These are phyloP conservation scores for Hyposoter dolosus DNA, from an alignment of 2,888 invertebrate genomes.

Conservation along the genomic window DNA sequence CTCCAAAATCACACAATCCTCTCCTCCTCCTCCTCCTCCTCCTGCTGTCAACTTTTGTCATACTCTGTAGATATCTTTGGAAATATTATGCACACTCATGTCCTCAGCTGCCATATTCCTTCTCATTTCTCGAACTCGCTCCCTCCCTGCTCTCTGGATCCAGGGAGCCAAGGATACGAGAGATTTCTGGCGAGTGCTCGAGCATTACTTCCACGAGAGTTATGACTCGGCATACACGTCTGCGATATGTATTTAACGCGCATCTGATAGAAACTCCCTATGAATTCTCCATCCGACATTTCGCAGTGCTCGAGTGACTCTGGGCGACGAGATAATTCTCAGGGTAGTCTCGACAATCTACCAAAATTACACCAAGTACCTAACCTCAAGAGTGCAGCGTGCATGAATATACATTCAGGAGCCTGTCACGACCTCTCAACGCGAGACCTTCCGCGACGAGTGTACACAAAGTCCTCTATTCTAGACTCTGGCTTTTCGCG, in stretches of 20 bases:
- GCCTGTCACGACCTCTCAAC: neutral
- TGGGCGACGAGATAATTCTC: slow-evolving; percentile 21
- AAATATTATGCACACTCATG: neutral
- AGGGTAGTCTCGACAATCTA: slow-evolving; percentile 48
- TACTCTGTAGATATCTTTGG: slow-evolving; percentile 10
- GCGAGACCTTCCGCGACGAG: slow-evolving; percentile 16
- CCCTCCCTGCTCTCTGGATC: slow-evolving; percentile 3
- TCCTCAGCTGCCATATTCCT: slow-evolving; percentile 25
- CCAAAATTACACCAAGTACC: slow-evolving; percentile 64
- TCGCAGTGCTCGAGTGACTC: slow-evolving; percentile 45
- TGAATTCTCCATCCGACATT: slow-evolving; percentile 59
- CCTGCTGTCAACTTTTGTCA: neutral
- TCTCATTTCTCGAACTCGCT: slow-evolving; percentile 43
- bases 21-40: too few relatives aligned
- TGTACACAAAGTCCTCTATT: slow-evolving; percentile 16
- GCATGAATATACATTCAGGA: neutral
- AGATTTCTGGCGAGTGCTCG: slow-evolving; percentile 19
- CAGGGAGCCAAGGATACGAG: slow-evolving; percentile 4
- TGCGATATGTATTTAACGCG: slow-evolving; percentile 62
- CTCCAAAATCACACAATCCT: neutral
- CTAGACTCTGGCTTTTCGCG: slow-evolving; percentile 5
- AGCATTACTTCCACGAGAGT: slow-evolving; percentile 43
- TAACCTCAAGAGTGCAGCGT: slow-evolving; percentile 25
- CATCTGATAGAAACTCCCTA: slow-evolving; percentile 44
- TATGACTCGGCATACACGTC: slow-evolving; percentile 29